phyloP scores from a whole-genome alignment of 2,113 vertebrate species.

The Nesogale talazaci region DNA sequence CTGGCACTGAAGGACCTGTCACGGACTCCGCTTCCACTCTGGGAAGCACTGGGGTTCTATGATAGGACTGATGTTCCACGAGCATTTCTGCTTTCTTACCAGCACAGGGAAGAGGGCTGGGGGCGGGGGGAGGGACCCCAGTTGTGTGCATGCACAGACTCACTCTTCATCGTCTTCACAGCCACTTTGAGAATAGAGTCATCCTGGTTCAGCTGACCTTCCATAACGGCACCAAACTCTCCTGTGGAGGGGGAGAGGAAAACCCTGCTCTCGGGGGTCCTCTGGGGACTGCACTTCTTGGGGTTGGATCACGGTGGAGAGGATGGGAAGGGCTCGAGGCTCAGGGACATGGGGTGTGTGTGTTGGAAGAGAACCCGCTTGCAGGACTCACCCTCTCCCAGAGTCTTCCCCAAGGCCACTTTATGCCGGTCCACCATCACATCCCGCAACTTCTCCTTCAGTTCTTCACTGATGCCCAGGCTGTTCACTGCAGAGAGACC shows the following conservation, averaged over 20 bases:
- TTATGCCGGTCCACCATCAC: slow-evolving; percentile 96
- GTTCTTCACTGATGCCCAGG: slow-evolving; percentile 93
- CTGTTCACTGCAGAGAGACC: slow-evolving; percentile 89
- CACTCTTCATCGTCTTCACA: slow-evolving; percentile 97
- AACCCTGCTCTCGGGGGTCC: neutral
- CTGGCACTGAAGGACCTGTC: neutral
- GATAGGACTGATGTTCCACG: neutral
- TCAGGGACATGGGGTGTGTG: neutral
- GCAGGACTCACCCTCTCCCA: slow-evolving; percentile 90
- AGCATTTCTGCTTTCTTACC: neutral
- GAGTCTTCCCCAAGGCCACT: slow-evolving; percentile 93
- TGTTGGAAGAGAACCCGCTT: too few relatives aligned
- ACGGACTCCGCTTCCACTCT: neutral
- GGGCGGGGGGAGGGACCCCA: too few relatives aligned
- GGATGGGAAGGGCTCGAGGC: neutral
- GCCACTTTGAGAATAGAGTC: slow-evolving; percentile 93
- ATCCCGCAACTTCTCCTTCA: slow-evolving; percentile 94
- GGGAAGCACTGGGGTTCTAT: neutral
- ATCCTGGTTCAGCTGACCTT: slow-evolving; percentile 93
- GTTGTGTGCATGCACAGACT: slow-evolving; percentile 73
- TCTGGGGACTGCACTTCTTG: neutral
- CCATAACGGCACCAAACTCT: slow-evolving; percentile 96
- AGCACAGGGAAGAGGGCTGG: neutral
- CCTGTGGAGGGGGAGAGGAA: slow-evolving; percentile 81
- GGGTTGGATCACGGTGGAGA: neutral